Conservation (phyloP, 2,113 vertebrate species). For the Dromas ardeola region DNA sequence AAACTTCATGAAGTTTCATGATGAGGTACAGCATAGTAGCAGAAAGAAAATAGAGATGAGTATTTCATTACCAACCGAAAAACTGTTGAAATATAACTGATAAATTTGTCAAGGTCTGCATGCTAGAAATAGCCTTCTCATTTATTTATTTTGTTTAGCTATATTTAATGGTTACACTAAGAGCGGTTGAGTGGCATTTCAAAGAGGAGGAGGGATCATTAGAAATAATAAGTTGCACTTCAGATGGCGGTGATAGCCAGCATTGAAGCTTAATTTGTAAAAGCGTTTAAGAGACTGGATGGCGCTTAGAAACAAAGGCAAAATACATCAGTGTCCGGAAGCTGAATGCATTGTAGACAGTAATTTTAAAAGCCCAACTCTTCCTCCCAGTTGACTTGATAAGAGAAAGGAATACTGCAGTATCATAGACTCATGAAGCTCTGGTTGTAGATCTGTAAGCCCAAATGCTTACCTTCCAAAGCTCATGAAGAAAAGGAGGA, state of each 20-base stretch:
- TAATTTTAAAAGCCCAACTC: not conserved
- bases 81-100: not conserved
- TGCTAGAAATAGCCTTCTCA: not conserved
- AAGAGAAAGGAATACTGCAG: not conserved
- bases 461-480: not conserved
- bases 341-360: not conserved
- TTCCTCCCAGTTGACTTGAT: not conserved
- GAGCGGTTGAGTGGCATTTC: constrained; percentile 41
- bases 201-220: constrained; percentile 14
- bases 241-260: not conserved
- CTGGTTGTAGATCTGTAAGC: not conserved
- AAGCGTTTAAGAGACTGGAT: not conserved
- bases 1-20: not conserved
- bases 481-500: not conserved
- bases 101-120: not conserved
- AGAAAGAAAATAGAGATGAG: not conserved
- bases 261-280: constrained; percentile 33
- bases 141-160: constrained; percentile 28
- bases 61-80: not conserved
- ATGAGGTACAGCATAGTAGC: not conserved
- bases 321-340: not conserved
- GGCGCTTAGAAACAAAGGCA: not conserved
- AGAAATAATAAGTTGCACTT: constrained; percentile 1
- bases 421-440: not conserved
- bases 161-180: not conserved